Percentiles rank a stretch among this genome's conserved stretches.
Evolutionary conservation across 2,888 invertebrate genomes (phyloP).

Genomic region (Acanthacorydalis orientalis): DNA sequence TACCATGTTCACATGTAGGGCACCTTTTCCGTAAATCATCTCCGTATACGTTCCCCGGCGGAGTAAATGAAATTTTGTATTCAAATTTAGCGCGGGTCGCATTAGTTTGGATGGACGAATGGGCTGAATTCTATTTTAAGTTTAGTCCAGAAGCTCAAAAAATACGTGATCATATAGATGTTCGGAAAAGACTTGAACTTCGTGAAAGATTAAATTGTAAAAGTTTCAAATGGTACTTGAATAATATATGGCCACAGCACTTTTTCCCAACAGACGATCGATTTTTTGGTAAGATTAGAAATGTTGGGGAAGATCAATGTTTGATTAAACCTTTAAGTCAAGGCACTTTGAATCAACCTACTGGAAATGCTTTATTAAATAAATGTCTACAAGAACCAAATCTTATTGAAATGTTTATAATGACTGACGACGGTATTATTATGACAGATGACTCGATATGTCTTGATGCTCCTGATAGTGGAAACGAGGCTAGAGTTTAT

Average conservation of each 20-base stretch:
- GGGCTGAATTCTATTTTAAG: slow-evolving; percentile 82
- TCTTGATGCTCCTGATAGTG: slow-evolving; percentile 47
- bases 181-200: slow-evolving; percentile 46
- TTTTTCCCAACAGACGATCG: slow-evolving; percentile 79
- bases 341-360: slow-evolving; percentile 43
- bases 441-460: slow-evolving; percentile 84
- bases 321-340: slow-evolving; percentile 45
- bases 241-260: slow-evolving; percentile 90
- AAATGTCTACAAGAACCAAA: slow-evolving; percentile 41
- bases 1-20: slow-evolving; percentile 85
- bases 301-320: slow-evolving; percentile 33
- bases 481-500: slow-evolving; percentile 38
- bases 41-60: slow-evolving; percentile 91
- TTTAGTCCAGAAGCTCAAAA: slow-evolving; percentile 55
- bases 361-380: slow-evolving; percentile 50
- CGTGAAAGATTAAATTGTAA: slow-evolving; percentile 59
- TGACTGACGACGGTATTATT: slow-evolving; percentile 48
- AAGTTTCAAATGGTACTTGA: slow-evolving; percentile 81
- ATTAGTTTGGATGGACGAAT: slow-evolving; percentile 96
- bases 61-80: slow-evolving; percentile 72
- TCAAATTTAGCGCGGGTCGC: slow-evolving; percentile 86
- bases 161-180: slow-evolving; percentile 33
- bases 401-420: slow-evolving; percentile 53
- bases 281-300: slow-evolving; percentile 73
- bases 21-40: slow-evolving; percentile 85